Evolutionary conservation across 2,888 invertebrate genomes (phyloP).

Genomic region (Linnaemya tessellans): DNA sequence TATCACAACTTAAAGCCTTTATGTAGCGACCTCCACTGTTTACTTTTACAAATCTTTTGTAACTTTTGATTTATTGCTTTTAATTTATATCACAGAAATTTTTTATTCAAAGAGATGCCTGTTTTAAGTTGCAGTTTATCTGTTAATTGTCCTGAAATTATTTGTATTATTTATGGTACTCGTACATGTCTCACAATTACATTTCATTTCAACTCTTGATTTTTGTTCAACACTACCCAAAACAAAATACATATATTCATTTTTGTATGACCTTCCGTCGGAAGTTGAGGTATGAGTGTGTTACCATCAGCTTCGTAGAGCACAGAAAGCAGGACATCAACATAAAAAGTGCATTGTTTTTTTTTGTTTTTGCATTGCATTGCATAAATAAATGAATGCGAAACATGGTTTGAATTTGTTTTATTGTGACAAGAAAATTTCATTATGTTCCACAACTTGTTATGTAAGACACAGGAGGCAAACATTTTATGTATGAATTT

Average conservation of each 20-base stretch:
- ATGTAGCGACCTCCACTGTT: background rate
- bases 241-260: constrained; percentile 26
- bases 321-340: constrained; percentile 34
- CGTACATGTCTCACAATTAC: background rate
- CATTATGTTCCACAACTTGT: constrained; percentile 67
- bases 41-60: background rate
- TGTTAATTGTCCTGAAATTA: constrained; percentile 27
- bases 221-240: background rate
- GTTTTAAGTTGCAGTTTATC: constrained; percentile 19
- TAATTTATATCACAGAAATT: background rate
- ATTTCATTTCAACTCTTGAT: constrained; percentile 39
- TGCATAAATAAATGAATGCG: constrained; percentile 58
- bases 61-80: background rate
- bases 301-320: constrained; percentile 25
- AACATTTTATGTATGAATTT: constrained; percentile 51
- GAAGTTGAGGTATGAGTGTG: constrained; percentile 66
- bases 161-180: constrained; percentile 25
- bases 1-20: background rate
- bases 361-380: constrained; percentile 28
- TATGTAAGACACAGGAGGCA: constrained; percentile 46
- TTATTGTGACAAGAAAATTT: constrained; percentile 73
- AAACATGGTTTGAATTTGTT: constrained; percentile 65
- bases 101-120: background rate
- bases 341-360: background rate
- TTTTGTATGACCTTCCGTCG: constrained; percentile 65